Base-by-base conservation (phyloP, 2,113 vertebrate genomes). In the Echinops telfairi region DNA sequence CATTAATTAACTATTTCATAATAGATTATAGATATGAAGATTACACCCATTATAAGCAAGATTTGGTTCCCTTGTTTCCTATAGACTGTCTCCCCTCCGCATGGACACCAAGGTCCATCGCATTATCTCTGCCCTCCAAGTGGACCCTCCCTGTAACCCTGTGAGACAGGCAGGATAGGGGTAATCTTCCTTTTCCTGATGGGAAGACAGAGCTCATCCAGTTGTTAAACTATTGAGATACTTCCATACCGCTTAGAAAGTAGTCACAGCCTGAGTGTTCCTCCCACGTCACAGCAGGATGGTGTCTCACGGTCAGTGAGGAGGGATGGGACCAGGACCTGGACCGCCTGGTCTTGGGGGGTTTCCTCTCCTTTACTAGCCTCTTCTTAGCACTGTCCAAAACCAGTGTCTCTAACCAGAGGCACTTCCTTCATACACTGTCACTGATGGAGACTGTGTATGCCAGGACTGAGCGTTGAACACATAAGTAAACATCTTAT, bases 1-100 rank as follows among this genome's bases (percentile, higher is more conserved):
- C 83, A 62, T 27, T 87, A 84, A 70, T 17, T 43, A 78, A 86
- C 91, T 86, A 31, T 92, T 85, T 58, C 16, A 75, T 88, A 76
- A 80, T 73, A 78, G 31, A 58, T 53, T 33, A 15, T 38, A 19
- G 38, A 31, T 78, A 62, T 83, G n/a, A 93, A 80, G 70, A 62
- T 22, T 82, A 36, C 16, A 20, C 11, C 11, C 90, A 8, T 84
- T 36, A 79, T 40, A 20, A 47, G 83, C 68, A 62, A 70, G 27
- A 87, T 81, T 66, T 71, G 23, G 9, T 10, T 79, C 20, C 20
- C 25, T 22, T 3, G 6, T 43, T 89, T 92, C 73, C 64, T 43
- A 64, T 83, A 83, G 73, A 40, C 66, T 36, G 25, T 6, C 15
- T 87, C 43, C 25, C 6, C 16, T 87, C 43, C 77, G 8, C 19